Evolutionary conservation across 2,797 vertebrate genomes (phyloP), one percentile per base, ranked within the genome.

Genomic region (Rhynchotus rufescens): DNA sequence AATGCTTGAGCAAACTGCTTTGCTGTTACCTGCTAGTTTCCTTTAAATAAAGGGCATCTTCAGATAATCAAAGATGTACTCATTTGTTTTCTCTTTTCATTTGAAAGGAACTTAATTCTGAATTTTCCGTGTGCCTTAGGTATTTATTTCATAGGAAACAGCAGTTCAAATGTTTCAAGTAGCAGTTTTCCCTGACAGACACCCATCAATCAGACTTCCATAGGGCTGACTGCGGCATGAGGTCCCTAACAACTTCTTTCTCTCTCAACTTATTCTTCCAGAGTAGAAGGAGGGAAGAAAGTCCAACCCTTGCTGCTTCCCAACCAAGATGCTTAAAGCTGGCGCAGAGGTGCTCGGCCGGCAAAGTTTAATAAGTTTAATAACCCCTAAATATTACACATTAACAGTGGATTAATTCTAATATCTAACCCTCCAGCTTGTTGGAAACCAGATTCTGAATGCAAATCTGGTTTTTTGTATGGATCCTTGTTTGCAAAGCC

Each of bases 31-130:
- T 13, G 0, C 84, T 14, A 74, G 62, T 65, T 79, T 72, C 83
- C 54, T 88, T 88, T 88, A 93, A 88, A 85, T 84, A 66, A 90
- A 95, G 59, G 62, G 89, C 76, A 81, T 93, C 82, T 71, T 93
- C 72, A 38, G n/a, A 52, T 6, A 75, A 96, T 93, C 86, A 81
- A 92, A 94, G 1, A 4, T 88, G 88, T 78, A 83, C 52, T 56
- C 51, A 57, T 88, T 80, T 91, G 72, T 92, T 93, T 86, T 79
- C 45, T 86, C 66, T 83, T 72, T 30, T 80, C 65, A 54, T 86
- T 38, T 72, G 61, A 93, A 80, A 49, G 44, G 75, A 93, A 87
- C 59, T 94, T 86, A 78, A 95, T 80, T 90, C 62, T 66, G 73
- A 92, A 90, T 87, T 85, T 69, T 81, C 73, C 26, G 38, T 28